Conservation (phyloP, 2,797 vertebrate genomes). For the Lutra lutra region DNA sequence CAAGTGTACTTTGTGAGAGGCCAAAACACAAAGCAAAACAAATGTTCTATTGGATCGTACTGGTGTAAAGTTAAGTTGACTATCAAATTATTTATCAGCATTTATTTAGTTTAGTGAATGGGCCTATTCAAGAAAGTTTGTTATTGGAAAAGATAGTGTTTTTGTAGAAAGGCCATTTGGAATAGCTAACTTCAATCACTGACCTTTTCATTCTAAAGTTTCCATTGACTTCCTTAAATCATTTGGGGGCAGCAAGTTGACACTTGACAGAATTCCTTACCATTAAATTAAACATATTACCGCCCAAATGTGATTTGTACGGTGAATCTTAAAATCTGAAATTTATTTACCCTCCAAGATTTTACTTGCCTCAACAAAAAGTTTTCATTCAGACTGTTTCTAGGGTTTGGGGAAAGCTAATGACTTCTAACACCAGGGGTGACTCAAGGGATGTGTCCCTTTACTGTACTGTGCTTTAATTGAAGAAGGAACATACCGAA, state of each 20-base stretch:
- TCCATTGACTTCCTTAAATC: not conserved
- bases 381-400: constrained; percentile 9
- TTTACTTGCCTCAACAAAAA: not conserved
- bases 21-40: not conserved
- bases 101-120: not conserved
- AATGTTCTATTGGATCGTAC: not conserved
- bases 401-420: not conserved
- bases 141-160: not conserved
- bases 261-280: not conserved
- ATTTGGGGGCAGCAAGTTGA: not conserved
- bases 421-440: not conserved
- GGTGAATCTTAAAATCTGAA: not conserved
- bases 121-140: not conserved
- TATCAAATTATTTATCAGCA: constrained; percentile 1
- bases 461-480: not conserved
- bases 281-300: not conserved
- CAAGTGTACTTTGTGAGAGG: not conserved
- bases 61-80: not conserved
- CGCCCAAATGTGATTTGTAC: not conserved
- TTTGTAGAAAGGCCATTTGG: not conserved
- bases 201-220: not conserved
- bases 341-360: not conserved
- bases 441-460: not conserved
- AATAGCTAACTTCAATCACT: not conserved
- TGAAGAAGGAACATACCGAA: not conserved